Evolutionary conservation across 2,113 vertebrate genomes (phyloP), one percentile per base, ranked within the genome.

Genomic region (Hyla sarda): DNA sequence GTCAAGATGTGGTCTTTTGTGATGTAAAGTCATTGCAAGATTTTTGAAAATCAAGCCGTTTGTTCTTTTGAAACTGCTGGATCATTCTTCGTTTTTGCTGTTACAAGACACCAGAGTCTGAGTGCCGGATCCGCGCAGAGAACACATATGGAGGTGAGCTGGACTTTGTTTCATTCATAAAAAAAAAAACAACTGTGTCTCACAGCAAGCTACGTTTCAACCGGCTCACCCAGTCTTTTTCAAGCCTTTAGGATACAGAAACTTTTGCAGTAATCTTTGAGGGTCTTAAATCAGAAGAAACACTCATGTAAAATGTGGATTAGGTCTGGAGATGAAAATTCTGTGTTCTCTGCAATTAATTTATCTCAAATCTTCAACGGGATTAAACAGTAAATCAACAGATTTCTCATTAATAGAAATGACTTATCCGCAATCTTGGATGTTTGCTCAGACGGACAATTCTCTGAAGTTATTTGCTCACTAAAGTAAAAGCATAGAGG

Each of bases 351-450:
- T 50, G 73, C 73, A 75, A 75, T 75, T 75, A 50, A 75, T 75
- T 75, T 75, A 75, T 50, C 73, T 50, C 16, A 12, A 50, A 25
- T 50, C 73, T 50, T n/a, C 47, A 48, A 30, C 73, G 50, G 48
- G 47, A 73, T 73, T 73, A 73, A 73, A 73, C 65, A 50, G 73
- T 76, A 76, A 77, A 54, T 77, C 48, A 54, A 77, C 74, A 77
- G 74, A 17, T 54, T 77, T 54, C 74, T 77, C 74, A 77, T 77
- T 77, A 77, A 77, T 77, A 77, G 74, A 77, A 77, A 77, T 77
- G 74, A 52, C 50, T 77, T 52, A 54, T 50, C 47, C 23, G 30
- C 28, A 54, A 77, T 77, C 74, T 23, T 14, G 48, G 48, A 21
- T 77, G 48, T 77, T 77, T 77, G 74, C 74, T 52, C 16, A 54